These are phyloP conservation scores for Bovichtus variegatus DNA, from an alignment of 2,797 vertebrate genomes.

Conservation along the genomic window DNA sequence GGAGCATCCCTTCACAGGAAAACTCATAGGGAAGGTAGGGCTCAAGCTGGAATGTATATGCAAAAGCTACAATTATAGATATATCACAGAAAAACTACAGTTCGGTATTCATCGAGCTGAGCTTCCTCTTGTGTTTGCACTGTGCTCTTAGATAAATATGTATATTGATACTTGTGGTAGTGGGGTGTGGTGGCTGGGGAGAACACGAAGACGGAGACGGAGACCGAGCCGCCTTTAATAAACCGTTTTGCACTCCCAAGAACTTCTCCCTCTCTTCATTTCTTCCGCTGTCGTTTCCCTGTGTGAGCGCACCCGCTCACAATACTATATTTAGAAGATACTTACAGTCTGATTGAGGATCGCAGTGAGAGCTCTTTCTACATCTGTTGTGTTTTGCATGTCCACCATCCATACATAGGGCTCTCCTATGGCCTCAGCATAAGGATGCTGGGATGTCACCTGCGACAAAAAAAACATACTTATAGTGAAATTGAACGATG, in stretches of 20 bases:
- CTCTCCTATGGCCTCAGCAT: slow-evolving; percentile 92
- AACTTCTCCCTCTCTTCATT: too few species aligned
- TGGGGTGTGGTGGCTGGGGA: too few species aligned
- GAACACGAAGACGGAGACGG: too few species aligned
- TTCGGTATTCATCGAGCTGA: too few species aligned
- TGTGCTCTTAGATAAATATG: neutral
- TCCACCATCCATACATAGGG: slow-evolving; percentile 94
- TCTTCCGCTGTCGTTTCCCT: too few species aligned
- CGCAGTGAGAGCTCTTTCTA: slow-evolving; percentile 89
- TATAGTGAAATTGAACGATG: neutral
- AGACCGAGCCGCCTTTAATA: too few species aligned
- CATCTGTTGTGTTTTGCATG: slow-evolving; percentile 88
- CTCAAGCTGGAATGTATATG: slow-evolving; percentile 85
- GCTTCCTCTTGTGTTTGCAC: neutral
- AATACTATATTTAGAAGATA: neutral
- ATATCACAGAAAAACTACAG: neutral
- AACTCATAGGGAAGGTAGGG: slow-evolving; percentile 94
- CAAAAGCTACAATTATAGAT: neutral
- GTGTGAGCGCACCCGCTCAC: too few species aligned
- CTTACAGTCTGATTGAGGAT: slow-evolving; percentile 90
- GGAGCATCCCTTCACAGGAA: slow-evolving; percentile 94
- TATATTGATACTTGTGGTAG: too few species aligned
- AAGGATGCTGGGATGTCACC: slow-evolving; percentile 94
- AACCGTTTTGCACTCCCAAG: too few species aligned
- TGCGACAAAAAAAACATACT: slow-evolving; percentile 48